A percentile compares a stretch with the other conserved stretches of the same genome.
These are phyloP conservation scores for Rotaria socialis DNA, from an alignment of 2,888 invertebrate species.

Conservation along the genomic window DNA sequence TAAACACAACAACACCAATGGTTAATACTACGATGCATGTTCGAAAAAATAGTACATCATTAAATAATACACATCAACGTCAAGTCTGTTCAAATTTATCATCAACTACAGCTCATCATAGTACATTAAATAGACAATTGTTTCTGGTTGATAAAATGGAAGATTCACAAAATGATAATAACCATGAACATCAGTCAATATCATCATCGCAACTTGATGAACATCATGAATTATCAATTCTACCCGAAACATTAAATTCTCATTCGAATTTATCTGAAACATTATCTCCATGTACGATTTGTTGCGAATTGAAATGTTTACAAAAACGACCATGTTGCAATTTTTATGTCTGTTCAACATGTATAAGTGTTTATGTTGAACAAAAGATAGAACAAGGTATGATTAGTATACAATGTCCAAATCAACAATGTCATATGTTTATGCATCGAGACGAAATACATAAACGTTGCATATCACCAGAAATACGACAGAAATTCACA, in stretches of 20 bases:
- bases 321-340: constrained; percentile 53
- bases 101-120: neutral
- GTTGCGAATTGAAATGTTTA: neutral
- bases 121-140: neutral
- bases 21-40: neutral
- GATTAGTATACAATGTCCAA: constrained; percentile 54
- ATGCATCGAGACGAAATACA: constrained; percentile 39
- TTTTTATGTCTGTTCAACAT: constrained; percentile 55
- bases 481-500: neutral
- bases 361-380: constrained; percentile 53
- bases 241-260: neutral
- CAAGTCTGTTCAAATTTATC: neutral
- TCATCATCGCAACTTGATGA: neutral
- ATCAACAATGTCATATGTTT: constrained; percentile 35
- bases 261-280: neutral
- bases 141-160: neutral
- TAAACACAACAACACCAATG: neutral
- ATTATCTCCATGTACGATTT: neutral
- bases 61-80: neutral
- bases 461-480: constrained; percentile 21
- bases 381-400: constrained; percentile 51
- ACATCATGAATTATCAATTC: neutral
- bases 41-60: neutral
- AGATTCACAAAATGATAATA: neutral
- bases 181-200: neutral